Percentiles rank a stretch among this genome's conserved stretches.
These are phyloP conservation scores for Rhinoptilus africanus DNA, from an alignment of 2,113 vertebrate species.

Conservation along the genomic window DNA sequence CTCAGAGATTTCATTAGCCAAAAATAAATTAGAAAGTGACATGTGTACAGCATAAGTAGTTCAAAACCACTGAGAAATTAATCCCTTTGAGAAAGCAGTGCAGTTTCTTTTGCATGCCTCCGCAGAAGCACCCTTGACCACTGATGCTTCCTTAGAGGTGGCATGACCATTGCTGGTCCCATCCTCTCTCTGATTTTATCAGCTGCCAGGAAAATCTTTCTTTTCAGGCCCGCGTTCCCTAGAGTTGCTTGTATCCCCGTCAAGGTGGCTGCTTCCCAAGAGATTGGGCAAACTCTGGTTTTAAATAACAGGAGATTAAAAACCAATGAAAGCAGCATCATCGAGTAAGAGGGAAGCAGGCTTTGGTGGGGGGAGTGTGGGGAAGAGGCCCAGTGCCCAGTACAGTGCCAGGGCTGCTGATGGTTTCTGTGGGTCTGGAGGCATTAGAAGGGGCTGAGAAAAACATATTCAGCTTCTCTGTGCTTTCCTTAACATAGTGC, in stretches of 20 bases:
- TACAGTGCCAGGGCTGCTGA: not conserved
- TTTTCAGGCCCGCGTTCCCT: not conserved
- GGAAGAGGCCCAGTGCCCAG: not conserved
- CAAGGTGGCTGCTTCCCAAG: not conserved
- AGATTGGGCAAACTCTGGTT: not conserved
- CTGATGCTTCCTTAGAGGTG: rapidly evolving
- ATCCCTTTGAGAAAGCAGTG: not conserved
- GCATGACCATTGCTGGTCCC: not conserved
- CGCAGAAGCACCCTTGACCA: not conserved
- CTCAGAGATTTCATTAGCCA: constrained; percentile 44
- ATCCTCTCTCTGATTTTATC: not conserved
- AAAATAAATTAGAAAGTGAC: constrained; percentile 35
- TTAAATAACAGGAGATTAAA: not conserved
- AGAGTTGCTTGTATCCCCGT: not conserved
- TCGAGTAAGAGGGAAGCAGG: not conserved
- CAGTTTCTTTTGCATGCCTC: not conserved
- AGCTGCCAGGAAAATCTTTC: not conserved
- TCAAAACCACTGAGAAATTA: not conserved
- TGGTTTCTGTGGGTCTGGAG: not conserved
- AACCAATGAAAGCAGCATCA: not conserved
- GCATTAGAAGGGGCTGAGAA: not conserved
- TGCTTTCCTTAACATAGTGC: not conserved
- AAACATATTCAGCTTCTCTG: not conserved
- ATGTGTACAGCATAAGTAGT: not conserved
- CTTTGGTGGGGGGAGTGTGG: not conserved